These are phyloP conservation scores for Pterostichus niger DNA, from an alignment of 2,888 invertebrate genomes.

Conservation along the genomic window DNA sequence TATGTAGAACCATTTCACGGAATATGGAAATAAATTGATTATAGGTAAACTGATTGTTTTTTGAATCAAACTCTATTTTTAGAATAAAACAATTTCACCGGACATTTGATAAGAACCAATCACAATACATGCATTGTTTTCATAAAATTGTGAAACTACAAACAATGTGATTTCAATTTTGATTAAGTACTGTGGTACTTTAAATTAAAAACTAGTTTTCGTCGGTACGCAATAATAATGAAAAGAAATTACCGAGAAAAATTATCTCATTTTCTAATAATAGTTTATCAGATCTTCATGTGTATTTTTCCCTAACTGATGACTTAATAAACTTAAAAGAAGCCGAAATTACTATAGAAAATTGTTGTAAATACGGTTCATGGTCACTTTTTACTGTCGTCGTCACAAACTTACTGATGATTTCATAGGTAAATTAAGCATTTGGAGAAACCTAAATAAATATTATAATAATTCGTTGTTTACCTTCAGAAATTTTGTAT, in stretches of 20 bases:
- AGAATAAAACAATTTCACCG: neutral
- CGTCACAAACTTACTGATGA: conserved; percentile 12
- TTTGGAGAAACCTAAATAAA: neutral
- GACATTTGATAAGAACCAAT: conserved; percentile 7
- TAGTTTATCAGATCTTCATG: conserved; percentile 11
- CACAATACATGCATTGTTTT: conserved; percentile 6
- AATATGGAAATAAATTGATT: too few species aligned
- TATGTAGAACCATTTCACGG: too few species aligned
- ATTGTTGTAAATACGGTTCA: conserved; percentile 30
- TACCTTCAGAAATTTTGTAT: conserved; percentile 10
- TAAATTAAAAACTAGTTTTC: conserved; percentile 21
- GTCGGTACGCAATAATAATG: neutral
- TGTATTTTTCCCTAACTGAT: conserved; percentile 7
- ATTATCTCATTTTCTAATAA: conserved; percentile 20
- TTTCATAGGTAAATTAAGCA: conserved; percentile 18
- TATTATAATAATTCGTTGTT: neutral
- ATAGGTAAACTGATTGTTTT: too few species aligned
- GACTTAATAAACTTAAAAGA: conserved; percentile 12
- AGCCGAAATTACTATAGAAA: conserved; percentile 18
- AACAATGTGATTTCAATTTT: conserved; percentile 14
- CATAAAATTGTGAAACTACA: conserved; percentile 13
- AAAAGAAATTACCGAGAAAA: conserved; percentile 7
- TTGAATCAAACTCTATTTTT: too few species aligned
- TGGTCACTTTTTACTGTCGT: conserved; percentile 5
- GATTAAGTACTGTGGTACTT: neutral